Conservation (phyloP, 1,140 invertebrate species). For the Amphibalanus amphitrite region DNA sequence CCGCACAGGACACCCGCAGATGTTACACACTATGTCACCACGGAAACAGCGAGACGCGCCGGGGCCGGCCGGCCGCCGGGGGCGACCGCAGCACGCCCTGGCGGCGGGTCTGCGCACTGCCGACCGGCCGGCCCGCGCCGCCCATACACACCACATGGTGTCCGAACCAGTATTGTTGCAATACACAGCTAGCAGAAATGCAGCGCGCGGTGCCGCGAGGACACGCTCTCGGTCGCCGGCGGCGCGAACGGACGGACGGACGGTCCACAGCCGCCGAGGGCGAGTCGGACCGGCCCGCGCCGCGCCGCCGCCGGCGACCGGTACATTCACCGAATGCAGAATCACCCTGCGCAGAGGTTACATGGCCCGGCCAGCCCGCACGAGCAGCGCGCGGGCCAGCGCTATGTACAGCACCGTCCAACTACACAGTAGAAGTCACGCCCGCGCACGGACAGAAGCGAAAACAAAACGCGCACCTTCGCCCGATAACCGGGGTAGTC, state of each 20-base stretch:
- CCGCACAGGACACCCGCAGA: background rate
- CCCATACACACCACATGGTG: background rate
- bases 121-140: too few species aligned
- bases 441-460: too few species aligned
- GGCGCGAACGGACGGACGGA: too few species aligned
- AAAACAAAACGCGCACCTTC: too few species aligned
- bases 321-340: background rate
- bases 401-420: too few species aligned
- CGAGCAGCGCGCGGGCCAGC: too few species aligned
- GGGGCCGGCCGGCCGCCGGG: too few species aligned
- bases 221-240: background rate
- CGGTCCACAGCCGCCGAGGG: too few species aligned
- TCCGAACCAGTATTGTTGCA: background rate
- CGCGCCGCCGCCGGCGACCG: too few species aligned
- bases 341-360: background rate
- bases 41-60: background rate
- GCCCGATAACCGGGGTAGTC: too few species aligned
- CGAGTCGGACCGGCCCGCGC: background rate
- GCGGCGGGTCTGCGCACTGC: too few species aligned
- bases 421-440: too few species aligned
- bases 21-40: background rate
- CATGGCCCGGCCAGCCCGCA: background rate
- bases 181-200: constrained; percentile 1
- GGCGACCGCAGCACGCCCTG: background rate
- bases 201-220: background rate